Conservation (phyloP, 1,140 invertebrate genomes). For the Zaprionus nigranus region DNA sequence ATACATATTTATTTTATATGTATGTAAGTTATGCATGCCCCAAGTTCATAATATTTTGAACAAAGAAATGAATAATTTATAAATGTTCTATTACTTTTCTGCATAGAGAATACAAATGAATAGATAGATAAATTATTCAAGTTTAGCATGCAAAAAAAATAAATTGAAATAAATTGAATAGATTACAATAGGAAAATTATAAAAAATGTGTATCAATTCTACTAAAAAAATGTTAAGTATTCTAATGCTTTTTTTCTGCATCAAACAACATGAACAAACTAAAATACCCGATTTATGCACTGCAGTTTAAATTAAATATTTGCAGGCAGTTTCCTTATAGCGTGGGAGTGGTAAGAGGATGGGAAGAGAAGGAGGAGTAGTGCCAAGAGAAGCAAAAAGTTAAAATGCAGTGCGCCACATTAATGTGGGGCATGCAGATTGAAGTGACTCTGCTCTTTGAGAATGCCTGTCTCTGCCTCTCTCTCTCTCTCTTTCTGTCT, state of each 20-base stretch:
- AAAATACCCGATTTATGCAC: conserved; percentile 31
- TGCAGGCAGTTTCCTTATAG: conserved; percentile 35
- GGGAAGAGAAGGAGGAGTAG: not conserved
- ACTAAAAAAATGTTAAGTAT: not conserved
- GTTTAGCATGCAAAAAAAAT: not conserved
- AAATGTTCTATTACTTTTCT: not conserved
- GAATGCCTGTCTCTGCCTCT: not conserved
- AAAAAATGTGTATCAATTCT: not conserved
- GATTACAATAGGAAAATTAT: not conserved
- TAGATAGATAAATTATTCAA: not conserved
- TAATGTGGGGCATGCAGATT: conserved; percentile 79
- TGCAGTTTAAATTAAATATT: conserved; percentile 75
- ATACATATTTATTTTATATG: no score
- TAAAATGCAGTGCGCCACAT: conserved; percentile 66
- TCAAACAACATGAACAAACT: not conserved
- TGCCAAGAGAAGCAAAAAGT: conserved; percentile 41
- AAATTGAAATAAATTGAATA: not conserved
- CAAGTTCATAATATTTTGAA: not conserved
- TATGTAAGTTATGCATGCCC: not conserved
- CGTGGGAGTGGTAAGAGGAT: not conserved
- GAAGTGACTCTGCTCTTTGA: conserved; percentile 57
- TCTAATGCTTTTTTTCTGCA: not conserved
- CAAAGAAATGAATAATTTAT: not conserved
- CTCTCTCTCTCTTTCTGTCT: not conserved
- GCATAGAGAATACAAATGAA: not conserved